phyloP scores from a whole-genome alignment of 2,113 vertebrate species.

The Pholis gunnellus region DNA sequence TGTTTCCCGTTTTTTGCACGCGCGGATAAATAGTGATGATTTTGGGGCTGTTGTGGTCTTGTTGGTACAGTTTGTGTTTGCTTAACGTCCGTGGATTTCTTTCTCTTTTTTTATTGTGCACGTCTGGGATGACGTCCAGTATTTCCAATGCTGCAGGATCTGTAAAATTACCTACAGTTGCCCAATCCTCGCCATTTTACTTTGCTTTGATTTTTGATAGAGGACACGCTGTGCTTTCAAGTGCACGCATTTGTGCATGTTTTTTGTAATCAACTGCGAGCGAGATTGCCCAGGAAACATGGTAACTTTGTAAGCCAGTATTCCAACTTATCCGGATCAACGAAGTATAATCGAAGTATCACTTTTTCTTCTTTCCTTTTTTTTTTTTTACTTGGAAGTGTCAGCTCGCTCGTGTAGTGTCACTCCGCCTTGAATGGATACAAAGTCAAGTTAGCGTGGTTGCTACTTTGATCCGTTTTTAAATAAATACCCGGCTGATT shows the following conservation, averaged over 20 bases:
- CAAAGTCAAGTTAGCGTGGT: constrained; percentile 47
- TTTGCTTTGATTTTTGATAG: constrained; percentile 75
- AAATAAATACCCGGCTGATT: constrained; percentile 3
- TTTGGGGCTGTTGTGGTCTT: constrained; percentile 1
- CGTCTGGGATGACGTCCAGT: constrained; percentile 68
- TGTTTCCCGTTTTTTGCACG: constrained; percentile 2
- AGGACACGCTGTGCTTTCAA: constrained; percentile 71
- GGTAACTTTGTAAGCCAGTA: constrained; percentile 39
- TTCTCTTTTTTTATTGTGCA: constrained; percentile 20
- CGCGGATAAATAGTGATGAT: constrained; percentile 13
- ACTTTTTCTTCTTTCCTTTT: constrained; percentile 23
- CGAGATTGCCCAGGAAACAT: background rate
- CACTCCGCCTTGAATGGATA: constrained; percentile 14
- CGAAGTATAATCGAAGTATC: constrained; percentile 61
- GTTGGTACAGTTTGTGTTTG: constrained; percentile 37
- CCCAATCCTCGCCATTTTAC: constrained; percentile 84
- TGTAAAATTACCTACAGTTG: constrained; percentile 74
- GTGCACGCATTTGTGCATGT: constrained; percentile 29
- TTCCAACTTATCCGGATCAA: constrained; percentile 61
- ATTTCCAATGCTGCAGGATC: constrained; percentile 68
- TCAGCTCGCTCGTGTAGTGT: background rate
- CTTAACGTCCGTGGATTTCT: background rate
- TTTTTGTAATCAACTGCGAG: constrained; percentile 14
- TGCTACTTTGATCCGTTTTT: constrained; percentile 3
- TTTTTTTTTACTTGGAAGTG: constrained; percentile 35